Evolutionary conservation across 1,140 invertebrate species (phyloP).

Genomic region (Scaptomyza montana): DNA sequence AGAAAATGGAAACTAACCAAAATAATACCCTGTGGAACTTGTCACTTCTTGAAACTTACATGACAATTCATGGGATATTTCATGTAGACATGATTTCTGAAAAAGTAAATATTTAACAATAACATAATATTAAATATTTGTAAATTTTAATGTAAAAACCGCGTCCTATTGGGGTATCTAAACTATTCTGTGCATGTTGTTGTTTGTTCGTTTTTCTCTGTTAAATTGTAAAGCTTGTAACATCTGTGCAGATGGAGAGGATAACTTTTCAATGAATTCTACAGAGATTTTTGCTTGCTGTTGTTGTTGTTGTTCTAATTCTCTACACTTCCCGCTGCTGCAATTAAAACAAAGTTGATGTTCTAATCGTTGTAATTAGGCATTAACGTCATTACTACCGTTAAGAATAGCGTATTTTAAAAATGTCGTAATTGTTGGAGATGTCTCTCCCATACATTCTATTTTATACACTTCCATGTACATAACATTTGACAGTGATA

Average conservation of each 20-base stretch:
- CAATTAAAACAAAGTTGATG: slow-evolving; percentile 14
- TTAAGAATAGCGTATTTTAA: background rate
- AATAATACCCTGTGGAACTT: background rate
- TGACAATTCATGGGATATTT: no score
- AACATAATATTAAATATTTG: no score
- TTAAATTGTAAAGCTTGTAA: slow-evolving; percentile 3
- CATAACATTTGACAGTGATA: background rate
- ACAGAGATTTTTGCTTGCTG: slow-evolving; percentile 1
- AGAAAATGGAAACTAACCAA: background rate
- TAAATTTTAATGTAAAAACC: no score
- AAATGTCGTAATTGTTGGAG: background rate
- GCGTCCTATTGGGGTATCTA: background rate
- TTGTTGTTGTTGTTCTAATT: background rate
- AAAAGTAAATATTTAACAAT: no score
- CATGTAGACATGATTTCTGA: no score
- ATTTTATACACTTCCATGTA: background rate
- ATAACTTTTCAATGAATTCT: slow-evolving; percentile 1
- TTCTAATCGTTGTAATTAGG: slow-evolving; percentile 2
- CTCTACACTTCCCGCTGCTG: background rate
- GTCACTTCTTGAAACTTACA: background rate
- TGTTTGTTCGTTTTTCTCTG: background rate
- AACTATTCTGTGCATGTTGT: slow-evolving; percentile 4
- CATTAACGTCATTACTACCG: slow-evolving; percentile 3
- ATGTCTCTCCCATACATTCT: background rate
- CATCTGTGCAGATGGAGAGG: slow-evolving; percentile 6